Evolutionary conservation across 2,888 invertebrate genomes (phyloP).

Genomic region (Hyposoter dolosus): DNA sequence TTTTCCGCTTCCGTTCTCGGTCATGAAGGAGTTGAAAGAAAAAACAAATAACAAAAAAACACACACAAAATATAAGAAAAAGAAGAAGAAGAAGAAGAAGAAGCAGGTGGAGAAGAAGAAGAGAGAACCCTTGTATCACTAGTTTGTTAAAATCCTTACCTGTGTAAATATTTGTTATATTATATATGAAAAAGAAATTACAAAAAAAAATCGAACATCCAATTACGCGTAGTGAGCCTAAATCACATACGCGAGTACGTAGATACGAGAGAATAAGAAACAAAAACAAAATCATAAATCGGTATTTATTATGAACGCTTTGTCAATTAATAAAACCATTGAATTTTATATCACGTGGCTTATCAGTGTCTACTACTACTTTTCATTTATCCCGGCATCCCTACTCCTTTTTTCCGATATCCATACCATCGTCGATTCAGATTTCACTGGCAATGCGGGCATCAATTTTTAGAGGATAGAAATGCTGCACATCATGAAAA

Average conservation of each 20-base stretch:
- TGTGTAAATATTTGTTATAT: conserved; percentile 84
- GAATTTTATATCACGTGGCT: conserved; percentile 77
- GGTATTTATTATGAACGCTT: conserved; percentile 84
- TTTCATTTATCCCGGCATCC: conserved; percentile 39
- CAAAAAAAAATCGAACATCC: conserved; percentile 60
- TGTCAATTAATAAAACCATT: conserved; percentile 85
- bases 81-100: conserved; percentile 45
- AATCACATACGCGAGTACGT: conserved; percentile 70
- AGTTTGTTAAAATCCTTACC: conserved; percentile 83
- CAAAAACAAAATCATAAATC: conserved; percentile 75
- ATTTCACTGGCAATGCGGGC: background rate
- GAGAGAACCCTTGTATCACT: conserved; percentile 79
- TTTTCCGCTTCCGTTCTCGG: conserved; percentile 66
- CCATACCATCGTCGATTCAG: background rate
- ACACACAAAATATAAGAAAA: conserved; percentile 19
- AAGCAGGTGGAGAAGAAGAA: conserved; percentile 35
- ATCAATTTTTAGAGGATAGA: conserved; percentile 21
- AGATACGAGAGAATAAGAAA: conserved; percentile 55
- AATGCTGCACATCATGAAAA: background rate
- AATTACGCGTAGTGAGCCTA: conserved; percentile 60
- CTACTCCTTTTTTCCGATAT: background rate
- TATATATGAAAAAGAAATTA: conserved; percentile 74
- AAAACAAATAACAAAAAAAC: conserved; percentile 21
- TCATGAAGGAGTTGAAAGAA: conserved; percentile 46
- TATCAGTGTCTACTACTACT: conserved; percentile 10